These are phyloP conservation scores for Typhlichthys eigenmanni DNA, from an alignment of 2,797 vertebrate genomes.

Conservation along the genomic window DNA sequence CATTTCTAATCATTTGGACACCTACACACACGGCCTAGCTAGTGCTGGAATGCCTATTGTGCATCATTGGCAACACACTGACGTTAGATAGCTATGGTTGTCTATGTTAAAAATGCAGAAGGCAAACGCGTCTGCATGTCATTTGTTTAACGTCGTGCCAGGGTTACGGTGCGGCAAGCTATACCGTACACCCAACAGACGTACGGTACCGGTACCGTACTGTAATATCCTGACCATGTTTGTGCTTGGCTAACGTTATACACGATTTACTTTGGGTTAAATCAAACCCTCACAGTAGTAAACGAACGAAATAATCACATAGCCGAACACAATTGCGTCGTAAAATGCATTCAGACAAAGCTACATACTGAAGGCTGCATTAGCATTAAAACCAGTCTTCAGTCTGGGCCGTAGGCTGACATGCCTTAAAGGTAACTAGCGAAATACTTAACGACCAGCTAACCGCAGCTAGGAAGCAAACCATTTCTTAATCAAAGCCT, in stretches of 20 bases:
- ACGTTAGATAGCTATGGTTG: background rate
- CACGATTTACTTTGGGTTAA: background rate
- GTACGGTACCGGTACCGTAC: background rate
- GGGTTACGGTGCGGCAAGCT: background rate
- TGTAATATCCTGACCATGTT: slow-evolving; percentile 3
- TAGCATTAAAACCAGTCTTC: no score
- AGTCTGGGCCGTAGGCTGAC: background rate
- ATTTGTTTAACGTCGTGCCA: slow-evolving; percentile 13
- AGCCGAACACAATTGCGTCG: no score
- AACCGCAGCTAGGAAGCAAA: background rate
- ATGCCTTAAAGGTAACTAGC: background rate
- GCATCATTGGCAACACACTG: background rate
- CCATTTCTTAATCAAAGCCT: background rate
- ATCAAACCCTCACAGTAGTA: background rate
- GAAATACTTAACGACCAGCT: background rate
- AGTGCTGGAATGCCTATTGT: slow-evolving; percentile 14
- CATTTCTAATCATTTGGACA: slow-evolving; percentile 10
- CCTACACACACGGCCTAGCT: background rate
- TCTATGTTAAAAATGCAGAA: background rate
- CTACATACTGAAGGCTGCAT: no score
- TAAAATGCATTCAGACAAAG: no score
- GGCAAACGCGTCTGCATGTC: slow-evolving; percentile 24
- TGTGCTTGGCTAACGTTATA: background rate
- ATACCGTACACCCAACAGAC: slow-evolving; percentile 14
- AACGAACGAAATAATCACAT: no score